Base-by-base conservation (phyloP, 2,888 invertebrate genomes). In the Macrosoma leucophasiata region DNA sequence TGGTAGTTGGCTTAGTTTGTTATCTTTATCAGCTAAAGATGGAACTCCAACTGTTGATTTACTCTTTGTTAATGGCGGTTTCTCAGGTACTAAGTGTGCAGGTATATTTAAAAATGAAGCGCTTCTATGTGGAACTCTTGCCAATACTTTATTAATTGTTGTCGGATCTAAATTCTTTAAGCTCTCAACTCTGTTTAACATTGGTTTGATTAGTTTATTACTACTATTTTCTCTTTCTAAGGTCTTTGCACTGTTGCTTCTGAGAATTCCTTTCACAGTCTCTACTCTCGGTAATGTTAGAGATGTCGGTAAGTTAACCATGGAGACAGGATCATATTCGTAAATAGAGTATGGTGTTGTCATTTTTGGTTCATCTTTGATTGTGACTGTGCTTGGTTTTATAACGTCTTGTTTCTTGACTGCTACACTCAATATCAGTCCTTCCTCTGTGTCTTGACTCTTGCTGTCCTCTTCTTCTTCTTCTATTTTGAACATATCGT, bases 61-160 rank as follows among this genome's bases (percentile, higher is more conserved):
- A 26, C 76, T 78, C 43, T 82, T 82, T 0, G 68, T 50, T 20
- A 82, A 34, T 0, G 79, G 77, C 3, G 84, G 79, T 39, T 79
- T 79, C 19, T 69, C 70, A 7, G 82, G 79, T 1, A 58, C 50
- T 11, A 81, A 52, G 52, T 84, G 77, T 33, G 72, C 72, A 3
- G 85, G 82, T 22, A 85, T 76, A 13, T 84, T 84, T 1, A 85
- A 46, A 61, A 82, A 85, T 0, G 85, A 85, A 1, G 84, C 84
- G 24, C 85, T 85, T 52, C 82, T 67, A 39, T 79, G 75, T 1
- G 85, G 85, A 2, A 85, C 71, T 50, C 79, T 68, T 1, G 74
- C 55, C 38, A 85, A 41, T 0, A 85, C 74, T 42, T 68, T 84
- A 28, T 76, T 84, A 0, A 85, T 63, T 56, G 75, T 78, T 2